Evolutionary conservation across 2,888 invertebrate species (phyloP), one percentile per base, ranked within the genome.

Genomic region (Philereme transversata): DNA sequence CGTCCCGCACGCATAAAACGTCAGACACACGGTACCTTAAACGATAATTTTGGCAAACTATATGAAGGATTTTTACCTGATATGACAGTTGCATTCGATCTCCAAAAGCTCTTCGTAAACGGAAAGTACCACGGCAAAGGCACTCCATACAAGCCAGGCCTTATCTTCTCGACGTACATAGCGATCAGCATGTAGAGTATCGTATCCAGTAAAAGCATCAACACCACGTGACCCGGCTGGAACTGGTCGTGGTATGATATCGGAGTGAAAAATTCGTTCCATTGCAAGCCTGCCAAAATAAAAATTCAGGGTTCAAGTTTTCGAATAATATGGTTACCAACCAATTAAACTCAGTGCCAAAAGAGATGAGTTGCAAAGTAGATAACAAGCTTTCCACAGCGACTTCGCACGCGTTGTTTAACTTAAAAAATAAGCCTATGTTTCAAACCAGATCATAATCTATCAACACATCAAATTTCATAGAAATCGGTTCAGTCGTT

Each of bases 131-230:
- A 98, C 4, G 95, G 95, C 63, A 95, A 93, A 0, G 96, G 95
- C 0, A 98, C 95, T 4, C 98, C 98, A 80, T 95, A 97, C 59
- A 96, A 94, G 4, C 98, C 98, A 0, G 98, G 98, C 67, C 95
- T 94, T 52, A 98, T 94, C 65, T 96, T 96, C 84, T 98, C 98
- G 35, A 98, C 92, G 76, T 98, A 98, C 82, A 98, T 91, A 0
- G 98, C 96, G 38, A 98, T 88, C 3, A 95, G 57, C 78, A 97
- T 93, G 78, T 97, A 97, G 0, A 97, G 63, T 34, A 96, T 67
- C 0, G 94, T 85, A 75, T 97, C 97, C 0, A 96, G 68, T 50
- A 97, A 79, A 73, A 98, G 86, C 93, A 97, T 95, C 1, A 96
- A 72, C 46, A 96, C 93, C 35, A 96, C 93, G 68, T 95, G 93